These are phyloP conservation scores for Dichetophora obliterata DNA, from an alignment of 2,888 invertebrate species.

Conservation along the genomic window DNA sequence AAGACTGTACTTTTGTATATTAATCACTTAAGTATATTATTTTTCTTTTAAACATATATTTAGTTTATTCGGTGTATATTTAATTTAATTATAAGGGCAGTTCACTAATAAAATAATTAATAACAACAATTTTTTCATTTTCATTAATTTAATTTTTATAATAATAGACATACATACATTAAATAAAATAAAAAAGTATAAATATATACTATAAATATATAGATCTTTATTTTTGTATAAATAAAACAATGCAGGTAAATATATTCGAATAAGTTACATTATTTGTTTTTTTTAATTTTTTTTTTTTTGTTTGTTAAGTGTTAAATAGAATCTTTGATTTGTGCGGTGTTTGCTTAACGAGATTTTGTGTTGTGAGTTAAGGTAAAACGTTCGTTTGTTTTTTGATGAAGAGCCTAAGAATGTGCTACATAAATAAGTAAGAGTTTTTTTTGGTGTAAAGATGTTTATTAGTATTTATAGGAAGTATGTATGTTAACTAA, in stretches of 20 bases:
- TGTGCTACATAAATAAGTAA: background rate
- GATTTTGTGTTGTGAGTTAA: conserved; percentile 5
- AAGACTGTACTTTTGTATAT: conserved; percentile 40
- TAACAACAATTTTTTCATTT: conserved; percentile 45
- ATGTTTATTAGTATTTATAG: background rate
- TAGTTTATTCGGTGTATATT: conserved; percentile 45
- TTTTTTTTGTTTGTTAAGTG: background rate
- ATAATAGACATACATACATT: conserved; percentile 39
- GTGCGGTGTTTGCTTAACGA: conserved; percentile 26
- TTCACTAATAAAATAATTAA: conserved; percentile 58
- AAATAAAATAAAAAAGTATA: conserved; percentile 42
- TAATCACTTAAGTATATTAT: conserved; percentile 18
- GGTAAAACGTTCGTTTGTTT: background rate
- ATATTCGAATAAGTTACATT: conserved; percentile 38
- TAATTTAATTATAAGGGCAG: conserved; percentile 44
- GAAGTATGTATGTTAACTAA: too few species aligned
- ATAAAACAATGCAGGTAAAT: conserved; percentile 50
- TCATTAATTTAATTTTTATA: conserved; percentile 42
- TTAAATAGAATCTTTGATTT: conserved; percentile 27
- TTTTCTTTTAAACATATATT: conserved; percentile 33
- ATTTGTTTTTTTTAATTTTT: conserved; percentile 10
- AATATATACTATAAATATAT: conserved; percentile 30
- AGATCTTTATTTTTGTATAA: conserved; percentile 31
- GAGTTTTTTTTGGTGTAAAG: background rate
- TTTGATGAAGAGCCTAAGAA: background rate